Base-by-base conservation (phyloP, 1,140 invertebrate genomes). In the Charaxes varanes region DNA sequence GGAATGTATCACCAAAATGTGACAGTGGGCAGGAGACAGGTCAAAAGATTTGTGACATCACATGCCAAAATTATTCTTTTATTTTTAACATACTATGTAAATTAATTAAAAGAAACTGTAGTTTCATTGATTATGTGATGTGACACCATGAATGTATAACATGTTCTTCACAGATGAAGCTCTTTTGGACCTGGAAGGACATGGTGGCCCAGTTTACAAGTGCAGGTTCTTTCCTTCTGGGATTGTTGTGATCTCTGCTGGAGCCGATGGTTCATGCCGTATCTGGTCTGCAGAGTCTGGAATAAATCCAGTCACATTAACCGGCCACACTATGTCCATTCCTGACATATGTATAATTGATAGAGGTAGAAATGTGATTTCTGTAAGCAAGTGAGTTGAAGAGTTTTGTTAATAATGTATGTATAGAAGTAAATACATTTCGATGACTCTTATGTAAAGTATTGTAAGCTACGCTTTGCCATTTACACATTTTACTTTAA, bases 151-250 rank as follows among this genome's bases (percentile, higher is more conserved):
- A n/a, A 12, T 16, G 12, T 28, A 22, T 18, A 7, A 14, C 24
- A 26, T 33, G 15, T 47, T 12, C 55, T 37, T 72, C 66, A 43
- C 57, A 83, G 82, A 68, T 66, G 80, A 85, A 50, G 38, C 68
- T 18, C 56, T 90, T 80, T 65, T 90, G 42, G 81, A 85, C 30
- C 63, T 93, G 36, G 76, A 86, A 52, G 92, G 91, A 0, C 91
- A 93, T 77, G 68, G 87, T 24, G 88, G 89, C 43, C 90, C 92
- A 48, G 87, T 92, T 0, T 91, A 93, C 62, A 87, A 83, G 37
- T 91, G 90, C 60, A 77, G 79, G 30, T 92, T 92, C 62, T 93
- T 93, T 53, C 92, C 91, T 17, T 92, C 90, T 37, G 91, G 90
- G 3, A 61, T 90, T 30, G 91, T 93, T 12, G 72, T 91, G 1